Conservation (phyloP, 2,888 invertebrate species). For the Dysmachus trigonus region DNA sequence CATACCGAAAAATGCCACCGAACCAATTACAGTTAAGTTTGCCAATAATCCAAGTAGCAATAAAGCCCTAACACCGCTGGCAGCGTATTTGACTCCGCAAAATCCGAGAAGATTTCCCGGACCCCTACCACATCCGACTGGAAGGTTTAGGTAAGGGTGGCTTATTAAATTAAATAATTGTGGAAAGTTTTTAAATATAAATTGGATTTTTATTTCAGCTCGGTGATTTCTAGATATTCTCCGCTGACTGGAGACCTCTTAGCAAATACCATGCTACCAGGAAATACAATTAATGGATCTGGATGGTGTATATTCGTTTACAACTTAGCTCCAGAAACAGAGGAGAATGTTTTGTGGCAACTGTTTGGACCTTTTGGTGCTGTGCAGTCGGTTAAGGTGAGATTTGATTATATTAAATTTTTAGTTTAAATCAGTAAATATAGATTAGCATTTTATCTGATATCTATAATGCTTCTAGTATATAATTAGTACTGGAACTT, state of each 20-base stretch:
- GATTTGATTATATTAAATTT: neutral
- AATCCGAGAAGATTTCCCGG: conserved; percentile 82
- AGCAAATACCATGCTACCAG: conserved; percentile 80
- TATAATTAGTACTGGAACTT: no score
- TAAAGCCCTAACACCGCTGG: conserved; percentile 82
- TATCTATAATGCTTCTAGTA: no score
- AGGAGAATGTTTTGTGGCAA: conserved; percentile 96
- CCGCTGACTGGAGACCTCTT: conserved; percentile 86
- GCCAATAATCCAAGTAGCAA: conserved; percentile 93
- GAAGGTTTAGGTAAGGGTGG: conserved; percentile 60
- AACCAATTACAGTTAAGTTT: conserved; percentile 94
- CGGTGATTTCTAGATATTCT: conserved; percentile 74
- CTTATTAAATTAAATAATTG: neutral
- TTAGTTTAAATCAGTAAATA: neutral
- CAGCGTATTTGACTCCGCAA: conserved; percentile 84
- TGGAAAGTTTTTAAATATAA: neutral
- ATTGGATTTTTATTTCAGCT: conserved; percentile 53
- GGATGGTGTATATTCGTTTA: conserved; percentile 90
- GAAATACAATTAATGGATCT: conserved; percentile 84
- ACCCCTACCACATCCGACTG: conserved; percentile 67
- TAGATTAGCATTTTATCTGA: no score
- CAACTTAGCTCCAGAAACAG: conserved; percentile 94
- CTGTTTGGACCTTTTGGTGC: conserved; percentile 98
- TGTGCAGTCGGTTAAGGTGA: conserved; percentile 96
- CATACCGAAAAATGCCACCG: conserved; percentile 86